Evolutionary conservation across 1,140 invertebrate species (phyloP).

Genomic region (Lerema accius): DNA sequence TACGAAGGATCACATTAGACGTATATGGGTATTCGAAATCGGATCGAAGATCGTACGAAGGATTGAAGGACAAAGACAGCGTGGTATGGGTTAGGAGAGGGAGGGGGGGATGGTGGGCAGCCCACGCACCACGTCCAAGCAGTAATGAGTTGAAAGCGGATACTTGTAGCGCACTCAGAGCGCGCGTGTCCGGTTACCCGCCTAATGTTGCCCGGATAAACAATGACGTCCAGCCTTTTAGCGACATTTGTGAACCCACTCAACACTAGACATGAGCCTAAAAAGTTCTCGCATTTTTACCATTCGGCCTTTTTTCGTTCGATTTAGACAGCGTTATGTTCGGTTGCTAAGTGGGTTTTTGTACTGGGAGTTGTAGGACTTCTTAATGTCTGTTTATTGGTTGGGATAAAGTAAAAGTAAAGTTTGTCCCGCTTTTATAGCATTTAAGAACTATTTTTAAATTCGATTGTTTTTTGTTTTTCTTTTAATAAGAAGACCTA

Average conservation of each 20-base stretch:
- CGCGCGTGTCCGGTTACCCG: slow-evolving; percentile 80
- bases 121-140: slow-evolving; percentile 79
- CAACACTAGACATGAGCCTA: slow-evolving; percentile 78
- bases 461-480: too few relatives aligned
- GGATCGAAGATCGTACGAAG: slow-evolving; percentile 77
- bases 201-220: slow-evolving; percentile 82
- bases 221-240: slow-evolving; percentile 82
- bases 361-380: slow-evolving; percentile 3
- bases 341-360: slow-evolving; percentile 4
- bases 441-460: too few relatives aligned
- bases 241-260: slow-evolving; percentile 81
- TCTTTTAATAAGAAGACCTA: too few relatives aligned
- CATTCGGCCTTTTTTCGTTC: slow-evolving; percentile 58
- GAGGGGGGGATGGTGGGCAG: slow-evolving; percentile 37
- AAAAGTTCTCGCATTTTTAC: slow-evolving; percentile 76
- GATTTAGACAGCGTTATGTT: slow-evolving; percentile 24
- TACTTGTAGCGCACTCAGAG: slow-evolving; percentile 81
- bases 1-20: slow-evolving; percentile 49
- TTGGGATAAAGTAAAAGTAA: too few relatives aligned
- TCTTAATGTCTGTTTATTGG: too few relatives aligned
- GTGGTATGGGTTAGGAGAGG: slow-evolving; percentile 52
- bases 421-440: too few relatives aligned
- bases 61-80: slow-evolving; percentile 75
- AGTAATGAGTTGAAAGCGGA: slow-evolving; percentile 82
- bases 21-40: slow-evolving; percentile 70